Conservation (phyloP, 1,140 invertebrate genomes). For the Teleopsis dalmanni region DNA sequence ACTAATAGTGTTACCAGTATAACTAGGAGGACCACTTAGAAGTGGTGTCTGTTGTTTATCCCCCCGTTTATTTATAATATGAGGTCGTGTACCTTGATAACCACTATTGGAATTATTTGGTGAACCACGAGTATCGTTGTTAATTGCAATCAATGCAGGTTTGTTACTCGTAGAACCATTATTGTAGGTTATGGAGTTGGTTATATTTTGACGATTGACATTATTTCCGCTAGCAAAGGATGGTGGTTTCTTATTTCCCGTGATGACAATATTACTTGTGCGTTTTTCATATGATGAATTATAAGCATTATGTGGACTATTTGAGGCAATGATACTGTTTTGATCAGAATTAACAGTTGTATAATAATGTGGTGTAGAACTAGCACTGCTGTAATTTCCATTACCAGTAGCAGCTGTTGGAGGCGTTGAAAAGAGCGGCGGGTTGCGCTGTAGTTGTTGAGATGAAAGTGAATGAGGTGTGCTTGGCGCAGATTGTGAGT, state of each 20-base stretch:
- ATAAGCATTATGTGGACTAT: conserved; percentile 8
- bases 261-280: background rate
- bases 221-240: conserved; percentile 18
- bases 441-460: conserved; percentile 20
- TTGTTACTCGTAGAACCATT: conserved; percentile 28
- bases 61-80: conserved; percentile 24
- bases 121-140: conserved; percentile 36
- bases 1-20: background rate
- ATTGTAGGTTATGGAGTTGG: conserved; percentile 29
- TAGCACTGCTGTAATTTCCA: conserved; percentile 31
- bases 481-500: conserved; percentile 38
- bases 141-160: conserved; percentile 28
- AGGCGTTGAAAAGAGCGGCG: conserved; percentile 38
- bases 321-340: conserved; percentile 17
- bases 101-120: conserved; percentile 18
- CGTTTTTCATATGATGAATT: conserved; percentile 29
- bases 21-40: conserved; percentile 31
- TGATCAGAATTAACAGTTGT: conserved; percentile 18
- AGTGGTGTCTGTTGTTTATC: conserved; percentile 31
- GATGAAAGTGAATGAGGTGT: conserved; percentile 24
- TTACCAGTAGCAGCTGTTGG: conserved; percentile 15
- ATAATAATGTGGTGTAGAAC: conserved; percentile 36
- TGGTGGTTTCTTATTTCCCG: conserved; percentile 8
- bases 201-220: conserved; percentile 24
- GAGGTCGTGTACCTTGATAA: conserved; percentile 16